phyloP scores from a whole-genome alignment of 2,797 vertebrate species.

The Podarcis lilfordi region DNA sequence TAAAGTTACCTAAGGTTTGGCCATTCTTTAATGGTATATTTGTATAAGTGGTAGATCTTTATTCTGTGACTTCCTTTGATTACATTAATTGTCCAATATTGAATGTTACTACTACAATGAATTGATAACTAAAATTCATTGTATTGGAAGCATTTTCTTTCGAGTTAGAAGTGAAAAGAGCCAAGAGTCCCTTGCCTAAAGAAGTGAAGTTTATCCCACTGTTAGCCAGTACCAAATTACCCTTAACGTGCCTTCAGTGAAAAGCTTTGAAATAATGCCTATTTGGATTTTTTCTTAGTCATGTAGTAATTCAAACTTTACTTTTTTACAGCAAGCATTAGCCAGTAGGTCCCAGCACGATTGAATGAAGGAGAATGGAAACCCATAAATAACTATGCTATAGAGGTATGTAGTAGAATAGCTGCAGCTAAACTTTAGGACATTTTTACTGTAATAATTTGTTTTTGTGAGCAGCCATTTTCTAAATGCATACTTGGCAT shows the following conservation, averaged over 20 bases:
- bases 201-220: not conserved
- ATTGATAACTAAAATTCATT: not conserved
- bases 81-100: not conserved
- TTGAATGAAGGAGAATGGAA: slow-evolving; percentile 26
- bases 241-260: not conserved
- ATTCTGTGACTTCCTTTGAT: not conserved
- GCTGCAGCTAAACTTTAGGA: too few species aligned
- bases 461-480: not conserved
- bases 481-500: not conserved
- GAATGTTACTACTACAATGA: not conserved
- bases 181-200: not conserved
- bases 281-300: not conserved
- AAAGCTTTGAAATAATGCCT: too few species aligned
- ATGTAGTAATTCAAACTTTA: not conserved
- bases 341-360: slow-evolving; percentile 29
- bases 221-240: not conserved
- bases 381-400: not conserved
- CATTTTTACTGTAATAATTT: not conserved
- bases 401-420: slow-evolving; percentile 45
- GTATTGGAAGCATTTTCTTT: not conserved
- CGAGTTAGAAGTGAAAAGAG: not conserved
- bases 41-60: not conserved
- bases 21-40: too few species aligned
- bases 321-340: slow-evolving; percentile 42
- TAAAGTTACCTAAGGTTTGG: too few species aligned